Conservation (phyloP, 1,140 invertebrate genomes). For the Chionoecetes opilio region DNA sequence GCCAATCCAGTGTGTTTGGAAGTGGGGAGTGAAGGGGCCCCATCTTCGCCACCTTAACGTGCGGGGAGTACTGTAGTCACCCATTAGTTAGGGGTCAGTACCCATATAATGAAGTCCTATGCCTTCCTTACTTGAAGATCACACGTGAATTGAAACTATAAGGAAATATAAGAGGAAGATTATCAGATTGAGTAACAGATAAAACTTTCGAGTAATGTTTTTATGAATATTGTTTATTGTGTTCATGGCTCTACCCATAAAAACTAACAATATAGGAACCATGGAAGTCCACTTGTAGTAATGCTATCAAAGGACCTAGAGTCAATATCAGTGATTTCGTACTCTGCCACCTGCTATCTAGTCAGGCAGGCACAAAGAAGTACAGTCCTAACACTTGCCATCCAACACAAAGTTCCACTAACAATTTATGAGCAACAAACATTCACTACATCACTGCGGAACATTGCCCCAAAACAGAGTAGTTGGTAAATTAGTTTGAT, state of each 20-base stretch:
- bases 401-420: not conserved
- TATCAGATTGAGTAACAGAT: not conserved
- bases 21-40: no score
- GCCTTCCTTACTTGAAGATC: no score
- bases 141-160: no score
- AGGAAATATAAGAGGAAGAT: no score
- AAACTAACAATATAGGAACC: not conserved
- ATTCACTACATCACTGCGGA: not conserved
- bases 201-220: not conserved
- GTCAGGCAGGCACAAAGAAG: not conserved
- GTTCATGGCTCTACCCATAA: not conserved
- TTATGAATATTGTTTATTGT: not conserved
- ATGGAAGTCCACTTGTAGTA: not conserved
- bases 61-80: no score
- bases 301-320: not conserved
- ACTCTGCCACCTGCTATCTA: not conserved
- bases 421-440: constrained; percentile 30
- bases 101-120: no score
- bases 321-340: not conserved
- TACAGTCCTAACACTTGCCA: not conserved
- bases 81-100: no score
- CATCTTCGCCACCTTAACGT: no score
- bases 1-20: no score
- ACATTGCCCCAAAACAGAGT: not conserved
- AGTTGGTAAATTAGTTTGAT: not conserved